Conservation (phyloP, 2,113 vertebrate species). For the Petaurus breviceps region DNA sequence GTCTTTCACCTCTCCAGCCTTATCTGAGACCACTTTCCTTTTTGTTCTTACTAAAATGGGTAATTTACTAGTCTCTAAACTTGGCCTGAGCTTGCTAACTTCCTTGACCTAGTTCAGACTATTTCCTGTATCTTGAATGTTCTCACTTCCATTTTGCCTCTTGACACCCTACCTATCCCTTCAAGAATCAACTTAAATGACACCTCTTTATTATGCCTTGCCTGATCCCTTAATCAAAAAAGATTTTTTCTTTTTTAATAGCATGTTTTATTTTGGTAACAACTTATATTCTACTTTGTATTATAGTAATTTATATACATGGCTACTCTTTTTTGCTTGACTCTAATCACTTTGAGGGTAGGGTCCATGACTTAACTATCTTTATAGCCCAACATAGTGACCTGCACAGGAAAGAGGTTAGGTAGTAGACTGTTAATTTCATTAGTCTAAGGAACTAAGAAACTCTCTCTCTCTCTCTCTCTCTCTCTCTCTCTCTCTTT, state of each 20-base stretch:
- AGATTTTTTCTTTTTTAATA: neutral
- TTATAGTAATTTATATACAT: neutral
- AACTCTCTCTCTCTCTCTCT: neutral
- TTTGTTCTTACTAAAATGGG: neutral
- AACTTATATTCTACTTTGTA: neutral
- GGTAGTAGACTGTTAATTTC: neutral
- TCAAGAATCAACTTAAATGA: neutral
- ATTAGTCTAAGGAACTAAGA: neutral
- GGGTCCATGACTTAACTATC: neutral
- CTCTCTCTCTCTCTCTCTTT: too few species aligned
- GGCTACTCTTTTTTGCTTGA: neutral
- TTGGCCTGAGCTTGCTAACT: neutral
- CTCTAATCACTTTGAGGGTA: neutral
- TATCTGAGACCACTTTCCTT: neutral
- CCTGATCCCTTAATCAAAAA: neutral
- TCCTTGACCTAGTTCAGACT: neutral
- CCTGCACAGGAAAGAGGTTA: neutral
- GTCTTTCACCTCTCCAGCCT: neutral
- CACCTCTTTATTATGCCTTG: neutral
- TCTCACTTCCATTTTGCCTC: neutral
- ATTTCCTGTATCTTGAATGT: neutral
- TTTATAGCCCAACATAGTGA: neutral
- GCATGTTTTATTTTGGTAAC: neutral
- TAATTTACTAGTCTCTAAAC: neutral
- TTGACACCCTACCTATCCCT: neutral